Base-by-base conservation (phyloP, 2,113 vertebrate genomes). In the Montifringilla adamsi region DNA sequence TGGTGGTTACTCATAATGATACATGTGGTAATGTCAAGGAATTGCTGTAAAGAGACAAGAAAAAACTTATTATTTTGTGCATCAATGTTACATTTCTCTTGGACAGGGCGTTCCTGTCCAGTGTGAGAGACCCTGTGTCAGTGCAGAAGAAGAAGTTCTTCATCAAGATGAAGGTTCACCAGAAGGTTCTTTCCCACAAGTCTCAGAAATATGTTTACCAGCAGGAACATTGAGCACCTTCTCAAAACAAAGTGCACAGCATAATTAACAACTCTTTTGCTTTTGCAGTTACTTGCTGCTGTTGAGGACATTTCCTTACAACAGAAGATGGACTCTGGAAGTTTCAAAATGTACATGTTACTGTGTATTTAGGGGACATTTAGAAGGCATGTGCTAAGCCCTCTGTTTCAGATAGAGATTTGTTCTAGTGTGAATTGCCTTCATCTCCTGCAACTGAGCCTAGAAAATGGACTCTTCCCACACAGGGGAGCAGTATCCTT, bases 81-180 rank as follows among this genome's bases (percentile, higher is more conserved):
- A 1, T 55, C 30, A 55, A 33, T 55, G 53, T 55, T 55, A 55
- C 30, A 33, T 56, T 92, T 83, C 46, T 76, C 82, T 72, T 60
- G 26, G 26, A 30, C 4, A 31, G 18, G 59, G 10, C 0, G 0
- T 17, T 93, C 47, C 67, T 39, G 14, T 27, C 15, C 47, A 18
- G 19, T 26, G 7, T 22, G 21, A 53, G 15, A 20, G 28, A 35
- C 15, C 6, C 39, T 30, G 11, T 64, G 20, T 31, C 44, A 53
- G 58, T 10, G 3, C 49, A 84, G 56, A 47, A 43, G 18, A 72
- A 30, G 31, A 30, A 35, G 10, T 10, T 49, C n/a, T 59, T 78
- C 33, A 7, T 15, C 24, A 62, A 68, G 30, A 33, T 3, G 16
- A 17, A 63, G 46, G 8, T 18, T 82, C 58, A 66, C 21, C 50